Base-by-base conservation (phyloP, 2,888 invertebrate species). In the Megastigmus dorsalis region DNA sequence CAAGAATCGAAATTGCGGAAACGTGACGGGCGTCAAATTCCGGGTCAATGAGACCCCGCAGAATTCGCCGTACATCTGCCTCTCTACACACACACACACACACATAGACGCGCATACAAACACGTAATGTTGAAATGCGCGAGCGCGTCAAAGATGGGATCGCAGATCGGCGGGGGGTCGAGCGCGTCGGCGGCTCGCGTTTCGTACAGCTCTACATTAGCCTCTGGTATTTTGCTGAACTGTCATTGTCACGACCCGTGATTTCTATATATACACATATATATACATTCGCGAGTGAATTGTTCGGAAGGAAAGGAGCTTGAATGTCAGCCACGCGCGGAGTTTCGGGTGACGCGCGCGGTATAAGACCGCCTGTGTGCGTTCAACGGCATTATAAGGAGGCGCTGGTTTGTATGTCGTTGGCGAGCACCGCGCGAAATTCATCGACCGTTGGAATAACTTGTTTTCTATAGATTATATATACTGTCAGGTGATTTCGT, bases 1-100 rank as follows among this genome's bases (percentile, higher is more conserved):
- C n/a, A n/a, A n/a, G 43, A 10, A 54, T 66, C 54, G 41, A 66
- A 52, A 54, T 28, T 30, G 45, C 43, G 55, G 28, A 69, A 69
- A 69, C 50, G 50, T 50, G 68, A 69, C 20, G 18, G 41, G 59
- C 38, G 52, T 50, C 50, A 36, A 38, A 69, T 69, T 59, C 59
- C 59, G 68, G 36, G 50, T 60, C 38, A 69, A 59, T 23, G 50
- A 69, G 59, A 60, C 50, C n/a, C 26, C 23, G 26, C n/a, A n/a
- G n/a, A n/a, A n/a, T n/a, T n/a, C n/a, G n/a, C n/a, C n/a, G n/a
- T n/a, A n/a, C n/a, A n/a, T n/a, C n/a, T n/a, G n/a, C n/a, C n/a
- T n/a, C n/a, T n/a, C n/a, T n/a, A n/a, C n/a, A n/a, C n/a, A n/a
- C n/a, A n/a, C n/a, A n/a, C n/a, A n/a, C n/a, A n/a, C n/a, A n/a